Conservation (phyloP, 2,888 invertebrate genomes). For the Disparrhopalites patrizii region DNA sequence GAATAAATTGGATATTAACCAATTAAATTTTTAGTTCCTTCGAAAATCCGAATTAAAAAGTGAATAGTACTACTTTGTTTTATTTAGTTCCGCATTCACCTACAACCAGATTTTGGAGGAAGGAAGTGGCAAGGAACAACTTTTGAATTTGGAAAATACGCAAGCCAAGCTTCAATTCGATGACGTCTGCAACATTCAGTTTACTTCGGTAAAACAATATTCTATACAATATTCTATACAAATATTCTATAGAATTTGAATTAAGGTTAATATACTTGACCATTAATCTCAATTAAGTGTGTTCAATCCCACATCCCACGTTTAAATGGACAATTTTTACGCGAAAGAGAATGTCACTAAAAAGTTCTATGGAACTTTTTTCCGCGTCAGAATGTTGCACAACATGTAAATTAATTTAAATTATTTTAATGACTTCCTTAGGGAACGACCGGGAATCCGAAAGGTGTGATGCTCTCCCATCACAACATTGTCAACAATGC, state of each 20-base stretch:
- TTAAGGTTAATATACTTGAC: too few species aligned
- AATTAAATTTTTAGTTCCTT: background rate
- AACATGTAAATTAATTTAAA: too few species aligned
- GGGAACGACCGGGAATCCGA: constrained; percentile 55
- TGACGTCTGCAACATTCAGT: constrained; percentile 70
- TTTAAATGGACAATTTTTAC: too few species aligned
- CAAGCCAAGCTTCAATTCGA: constrained; percentile 62
- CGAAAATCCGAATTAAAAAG: background rate
- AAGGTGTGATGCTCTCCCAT: constrained; percentile 54
- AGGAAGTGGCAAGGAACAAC: constrained; percentile 52
- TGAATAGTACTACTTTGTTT: background rate
- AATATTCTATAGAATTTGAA: constrained; percentile 4
- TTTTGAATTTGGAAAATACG: constrained; percentile 51
- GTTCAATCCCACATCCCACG: too few species aligned
- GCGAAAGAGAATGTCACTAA: too few species aligned
- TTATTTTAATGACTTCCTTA: too few species aligned
- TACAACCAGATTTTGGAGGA: constrained; percentile 43
- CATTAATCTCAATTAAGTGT: background rate
- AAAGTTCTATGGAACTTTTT: too few species aligned
- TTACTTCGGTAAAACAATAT: constrained; percentile 68
- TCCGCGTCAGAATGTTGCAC: too few species aligned
- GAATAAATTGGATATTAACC: background rate
- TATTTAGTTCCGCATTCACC: constrained; percentile 9
- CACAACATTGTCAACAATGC: constrained; percentile 57
- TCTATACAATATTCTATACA: background rate